Base-by-base conservation (phyloP, 2,113 vertebrate species). In the Pseudolaguvia tuberculata region DNA sequence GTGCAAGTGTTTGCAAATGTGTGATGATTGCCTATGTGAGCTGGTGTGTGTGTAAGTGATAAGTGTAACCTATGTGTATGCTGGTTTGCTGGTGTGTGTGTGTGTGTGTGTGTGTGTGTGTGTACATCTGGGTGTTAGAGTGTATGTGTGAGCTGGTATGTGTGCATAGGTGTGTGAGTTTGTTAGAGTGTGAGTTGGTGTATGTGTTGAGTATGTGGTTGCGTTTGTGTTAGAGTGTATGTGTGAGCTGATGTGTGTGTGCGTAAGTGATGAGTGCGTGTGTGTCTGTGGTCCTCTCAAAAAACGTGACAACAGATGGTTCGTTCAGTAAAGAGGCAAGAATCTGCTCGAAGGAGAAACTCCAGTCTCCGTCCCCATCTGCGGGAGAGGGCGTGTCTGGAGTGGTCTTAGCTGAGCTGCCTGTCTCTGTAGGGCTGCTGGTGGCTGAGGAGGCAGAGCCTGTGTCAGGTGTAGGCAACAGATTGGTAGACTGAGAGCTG, bases 341-440 rank as follows among this genome's bases (percentile, higher is more conserved):
- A 70, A 99, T 92, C 92, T 98, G 96, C 81, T 99, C 96, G 25
- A 99, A 98, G 5, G 97, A 92, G 81, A 99, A 98, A 4, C 95
- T 97, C 97, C 97, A 99, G 35, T 96, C 92, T 0, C 85, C 85
- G 39, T 80, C 90, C 0, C 83, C 80, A 3, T 77, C 79, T 0
- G 80, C 1, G 65, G 72, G 78, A 45, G 84, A 85, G 59, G 81
- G 78, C 0, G 70, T 76, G 70, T 70, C 74, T 45, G 58, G 31
- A 6, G 80, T 81, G 73, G 75, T 70, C 56, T 70, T 48, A n/a
- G 56, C 29, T 13, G 80, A 78, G 76, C 81, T 83, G 68, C 65
- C 50, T 62, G 78, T 78, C 55, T 69, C 76, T 10, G 80, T 73
- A 15, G 81, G 80, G 71, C 80, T 81, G 69, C 76, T 83, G 42